phyloP scores from a whole-genome alignment of 2,113 vertebrate genomes.

The Oncorhynchus keta region DNA sequence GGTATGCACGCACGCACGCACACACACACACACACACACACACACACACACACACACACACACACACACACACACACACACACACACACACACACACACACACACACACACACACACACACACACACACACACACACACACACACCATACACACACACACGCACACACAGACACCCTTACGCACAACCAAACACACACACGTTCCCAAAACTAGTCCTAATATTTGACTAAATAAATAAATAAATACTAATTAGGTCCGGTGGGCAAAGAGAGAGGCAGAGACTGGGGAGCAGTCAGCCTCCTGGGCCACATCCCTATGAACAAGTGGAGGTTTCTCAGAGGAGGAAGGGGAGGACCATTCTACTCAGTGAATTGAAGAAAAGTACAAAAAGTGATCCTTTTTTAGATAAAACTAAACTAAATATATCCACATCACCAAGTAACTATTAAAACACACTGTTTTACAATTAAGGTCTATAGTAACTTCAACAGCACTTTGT shows the following conservation, averaged over 20 bases:
- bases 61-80: neutral
- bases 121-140: neutral
- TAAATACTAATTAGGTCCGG: conserved; percentile 39
- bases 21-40: neutral
- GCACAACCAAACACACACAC: neutral
- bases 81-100: neutral
- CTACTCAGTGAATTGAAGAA: no score
- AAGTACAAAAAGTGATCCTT: no score
- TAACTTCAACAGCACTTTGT: no score
- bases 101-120: neutral
- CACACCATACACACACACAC: no score
- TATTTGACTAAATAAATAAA: neutral
- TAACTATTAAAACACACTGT: no score
- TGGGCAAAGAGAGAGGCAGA: conserved; percentile 41
- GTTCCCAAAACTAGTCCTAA: neutral
- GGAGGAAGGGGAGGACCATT: no score
- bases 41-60: neutral
- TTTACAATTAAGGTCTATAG: no score
- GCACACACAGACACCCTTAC: no score
- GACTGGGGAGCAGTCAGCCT: conserved; percentile 63
- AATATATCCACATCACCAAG: no score
- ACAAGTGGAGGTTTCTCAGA: no score
- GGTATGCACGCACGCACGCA: no score
- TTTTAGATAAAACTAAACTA: no score
- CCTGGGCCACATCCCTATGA: conserved; percentile 64